Percentiles rank a stretch among this genome's conserved stretches.
Evolutionary conservation across 1,140 invertebrate species (phyloP).

Genomic region (Holotrichia oblita): DNA sequence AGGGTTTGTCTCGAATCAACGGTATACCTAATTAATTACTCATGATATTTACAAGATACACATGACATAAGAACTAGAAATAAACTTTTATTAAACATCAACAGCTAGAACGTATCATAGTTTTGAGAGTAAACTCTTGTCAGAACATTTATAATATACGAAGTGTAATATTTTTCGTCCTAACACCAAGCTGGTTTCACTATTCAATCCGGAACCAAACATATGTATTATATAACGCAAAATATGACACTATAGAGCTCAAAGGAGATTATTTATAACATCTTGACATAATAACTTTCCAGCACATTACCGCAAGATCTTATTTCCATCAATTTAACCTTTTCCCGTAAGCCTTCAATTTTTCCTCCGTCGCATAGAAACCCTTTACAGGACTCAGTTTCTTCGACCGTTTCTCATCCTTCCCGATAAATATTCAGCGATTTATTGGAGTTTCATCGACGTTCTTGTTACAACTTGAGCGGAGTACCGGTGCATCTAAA

Average conservation of each 20-base stretch:
- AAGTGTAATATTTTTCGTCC: background rate
- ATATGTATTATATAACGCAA: background rate
- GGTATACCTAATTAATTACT: background rate
- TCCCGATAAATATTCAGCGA: slow-evolving; percentile 28
- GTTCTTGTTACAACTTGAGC: background rate
- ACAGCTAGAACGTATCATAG: no score
- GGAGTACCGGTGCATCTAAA: slow-evolving; percentile 5
- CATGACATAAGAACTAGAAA: no score
- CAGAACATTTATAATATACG: no score
- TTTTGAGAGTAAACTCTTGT: no score
- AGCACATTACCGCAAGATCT: background rate
- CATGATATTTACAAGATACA: background rate
- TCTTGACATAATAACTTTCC: slow-evolving; percentile 10
- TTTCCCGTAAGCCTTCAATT: background rate
- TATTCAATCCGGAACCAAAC: background rate
- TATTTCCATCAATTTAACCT: slow-evolving; percentile 32
- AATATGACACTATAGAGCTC: background rate
- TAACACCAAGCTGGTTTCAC: background rate
- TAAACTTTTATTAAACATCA: no score
- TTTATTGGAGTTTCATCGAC: slow-evolving; percentile 3
- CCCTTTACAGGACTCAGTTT: background rate
- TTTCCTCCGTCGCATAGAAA: background rate
- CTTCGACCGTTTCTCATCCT: background rate
- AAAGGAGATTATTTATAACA: slow-evolving; percentile 26
- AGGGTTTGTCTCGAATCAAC: background rate